Base-by-base conservation (phyloP, 2,888 invertebrate genomes). In the Euspilapteryx auroguttella region DNA sequence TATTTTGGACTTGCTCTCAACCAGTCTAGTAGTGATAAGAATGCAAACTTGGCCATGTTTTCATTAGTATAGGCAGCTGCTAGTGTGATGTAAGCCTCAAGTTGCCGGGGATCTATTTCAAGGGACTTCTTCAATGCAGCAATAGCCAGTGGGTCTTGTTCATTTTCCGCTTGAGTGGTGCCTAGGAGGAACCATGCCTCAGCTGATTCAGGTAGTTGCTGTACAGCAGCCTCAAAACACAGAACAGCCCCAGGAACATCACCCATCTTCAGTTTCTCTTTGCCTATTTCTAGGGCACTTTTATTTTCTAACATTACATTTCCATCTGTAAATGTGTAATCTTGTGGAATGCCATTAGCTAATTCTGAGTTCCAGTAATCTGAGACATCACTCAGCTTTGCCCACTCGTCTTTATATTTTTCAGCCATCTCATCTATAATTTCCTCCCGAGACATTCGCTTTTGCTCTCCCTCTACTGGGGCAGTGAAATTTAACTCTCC, bases 1-100 rank as follows among this genome's bases (percentile, higher is more conserved):
- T 96, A 97, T 54, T 87, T 87, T 0, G 89, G 87, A 61, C 94
- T 89, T 31, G 81, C 79, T 42, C 79, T 76, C 28, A 94, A 55
- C 92, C 92, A 92, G 37, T 83, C 83, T 42, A 85, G 78, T 24
- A 98, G 76, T 34, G 89, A 81, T 37, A 85, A 80, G 39, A 93
- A 89, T 3, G 98, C 97, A 62, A 89, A 89, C 45, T 87, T 88
- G 40, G 94, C 89, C 58, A 91, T 85, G 37, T 90, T 92, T 75
- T 99, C 99, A 66, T 99, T 99, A 4, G 98, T 95, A 47, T 94
- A 94, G 40, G 94, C 92, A 11, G 95, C 93, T 20, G 96, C 93
- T 30, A 98, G 68, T 1, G 92, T 86, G 83, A 97, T 90, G 30
- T 95, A 79, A 0, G 94, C 96, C 36, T 82, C 81, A 27, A 87